Evolutionary conservation across 2,113 vertebrate genomes (phyloP), one percentile per base, ranked within the genome.

Genomic region (Ictalurus punctatus): DNA sequence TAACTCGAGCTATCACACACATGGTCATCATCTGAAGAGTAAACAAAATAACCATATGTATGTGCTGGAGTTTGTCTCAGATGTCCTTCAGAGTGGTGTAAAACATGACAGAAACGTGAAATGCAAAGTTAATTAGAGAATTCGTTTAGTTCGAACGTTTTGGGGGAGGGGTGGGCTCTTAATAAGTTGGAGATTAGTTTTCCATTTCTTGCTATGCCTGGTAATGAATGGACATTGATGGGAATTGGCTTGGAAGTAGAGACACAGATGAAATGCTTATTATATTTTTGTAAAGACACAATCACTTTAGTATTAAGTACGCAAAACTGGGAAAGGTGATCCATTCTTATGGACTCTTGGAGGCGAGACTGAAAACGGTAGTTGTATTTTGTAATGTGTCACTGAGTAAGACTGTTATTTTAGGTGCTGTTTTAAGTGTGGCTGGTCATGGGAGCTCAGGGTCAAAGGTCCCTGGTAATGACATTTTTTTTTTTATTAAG

Each of bases 381-480:
- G 48, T 23, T 79, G 12, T 0, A 52, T 81, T 34, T 37, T 40
- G 21, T 17, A 19, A 61, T 23, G 25, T 56, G 21, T 48, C 4
- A 63, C 21, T 59, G n/a, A 59, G 69, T 14, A 44, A 56, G n/a
- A 30, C 73, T 48, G 23, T 40, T 12, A 61, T 83, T 63, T 71
- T 65, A 87, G 65, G 58, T 81, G 82, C 74, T 69, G 21, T 85
- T 63, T 56, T 85, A 91, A 90, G 89, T 85, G 67, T 79, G 69
- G 92, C 67, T 83, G 90, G 69, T 84, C 87, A 91, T 30, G 88
- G 88, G 63, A 92, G 87, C 73, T 90, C 88, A 89, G 84, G 71
- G 44, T 86, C 90, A 52, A 91, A 91, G 69, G 86, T 90, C 56
- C 89, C 86, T 85, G 90, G 91, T 92, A 92, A 90, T 81, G 21